phyloP scores from a whole-genome alignment of 2,888 invertebrate genomes.

The Nezara viridula region DNA sequence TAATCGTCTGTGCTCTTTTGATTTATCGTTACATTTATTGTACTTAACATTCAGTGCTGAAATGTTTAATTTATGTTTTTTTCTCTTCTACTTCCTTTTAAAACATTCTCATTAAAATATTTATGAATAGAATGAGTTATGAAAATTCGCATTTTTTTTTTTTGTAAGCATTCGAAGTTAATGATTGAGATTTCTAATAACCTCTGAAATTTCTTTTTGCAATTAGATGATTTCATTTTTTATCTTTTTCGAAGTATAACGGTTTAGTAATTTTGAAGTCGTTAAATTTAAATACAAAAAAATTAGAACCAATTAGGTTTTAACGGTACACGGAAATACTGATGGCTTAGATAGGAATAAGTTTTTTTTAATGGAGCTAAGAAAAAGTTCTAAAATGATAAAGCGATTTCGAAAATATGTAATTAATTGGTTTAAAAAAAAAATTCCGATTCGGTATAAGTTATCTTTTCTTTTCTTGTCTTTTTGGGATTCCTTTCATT shows the following conservation, averaged over 20 bases:
- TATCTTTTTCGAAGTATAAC: not conserved
- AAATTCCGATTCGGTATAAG: not conserved
- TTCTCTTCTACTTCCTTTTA: not conserved
- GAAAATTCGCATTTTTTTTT: too few relatives aligned
- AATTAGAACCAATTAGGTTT: not conserved
- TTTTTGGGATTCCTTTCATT: not conserved
- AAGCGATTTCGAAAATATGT: not conserved
- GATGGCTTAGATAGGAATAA: not conserved
- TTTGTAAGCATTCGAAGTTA: too few relatives aligned
- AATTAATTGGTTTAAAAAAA: not conserved
- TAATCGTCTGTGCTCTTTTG: not conserved
- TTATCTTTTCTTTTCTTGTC: not conserved
- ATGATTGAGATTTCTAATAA: not conserved
- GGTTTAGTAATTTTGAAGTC: not conserved
- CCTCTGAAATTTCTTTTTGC: not conserved
- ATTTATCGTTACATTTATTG: not conserved
- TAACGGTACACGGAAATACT: not conserved
- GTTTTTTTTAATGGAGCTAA: too few relatives aligned
- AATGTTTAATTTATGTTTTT: slow-evolving; percentile 4
- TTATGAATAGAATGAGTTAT: not conserved
- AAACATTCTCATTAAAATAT: not conserved
- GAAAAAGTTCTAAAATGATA: not conserved
- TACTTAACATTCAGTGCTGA: not conserved
- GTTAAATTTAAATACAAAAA: not conserved
- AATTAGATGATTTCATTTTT: not conserved